Conservation (phyloP, 2,797 vertebrate species). For the Phaenicophaeus curvirostris region DNA sequence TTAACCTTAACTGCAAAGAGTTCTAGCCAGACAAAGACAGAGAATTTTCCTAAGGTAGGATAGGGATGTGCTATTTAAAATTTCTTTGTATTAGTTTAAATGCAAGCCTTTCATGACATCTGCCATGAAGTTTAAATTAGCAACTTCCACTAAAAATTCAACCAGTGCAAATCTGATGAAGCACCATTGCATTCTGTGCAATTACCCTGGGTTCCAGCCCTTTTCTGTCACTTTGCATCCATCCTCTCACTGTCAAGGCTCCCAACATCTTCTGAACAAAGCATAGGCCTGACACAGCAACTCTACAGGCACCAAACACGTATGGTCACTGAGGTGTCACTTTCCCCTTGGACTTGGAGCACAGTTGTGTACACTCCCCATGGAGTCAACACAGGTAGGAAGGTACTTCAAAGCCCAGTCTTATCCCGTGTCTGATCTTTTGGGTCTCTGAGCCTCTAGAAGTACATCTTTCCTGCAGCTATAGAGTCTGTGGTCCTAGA, state of each 20-base stretch:
- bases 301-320: background rate
- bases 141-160: background rate
- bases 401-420: background rate
- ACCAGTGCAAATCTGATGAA: background rate
- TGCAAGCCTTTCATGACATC: background rate
- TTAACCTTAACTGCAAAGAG: background rate
- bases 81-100: background rate
- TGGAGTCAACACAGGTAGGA: background rate
- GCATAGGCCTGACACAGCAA: background rate
- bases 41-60: background rate
- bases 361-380: background rate
- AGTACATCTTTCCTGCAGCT: background rate
- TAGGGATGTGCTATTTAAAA: background rate
- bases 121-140: background rate
- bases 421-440: background rate
- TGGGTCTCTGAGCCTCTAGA: background rate
- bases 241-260: background rate
- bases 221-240: background rate
- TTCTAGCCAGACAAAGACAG: background rate
- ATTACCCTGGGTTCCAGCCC: background rate
- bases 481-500: background rate
- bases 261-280: background rate
- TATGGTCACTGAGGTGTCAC: accelerated
- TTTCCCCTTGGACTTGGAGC: background rate
- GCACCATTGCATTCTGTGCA: background rate